Evolutionary conservation across 1,140 invertebrate species (phyloP).

Genomic region (Drosophila sp.): DNA sequence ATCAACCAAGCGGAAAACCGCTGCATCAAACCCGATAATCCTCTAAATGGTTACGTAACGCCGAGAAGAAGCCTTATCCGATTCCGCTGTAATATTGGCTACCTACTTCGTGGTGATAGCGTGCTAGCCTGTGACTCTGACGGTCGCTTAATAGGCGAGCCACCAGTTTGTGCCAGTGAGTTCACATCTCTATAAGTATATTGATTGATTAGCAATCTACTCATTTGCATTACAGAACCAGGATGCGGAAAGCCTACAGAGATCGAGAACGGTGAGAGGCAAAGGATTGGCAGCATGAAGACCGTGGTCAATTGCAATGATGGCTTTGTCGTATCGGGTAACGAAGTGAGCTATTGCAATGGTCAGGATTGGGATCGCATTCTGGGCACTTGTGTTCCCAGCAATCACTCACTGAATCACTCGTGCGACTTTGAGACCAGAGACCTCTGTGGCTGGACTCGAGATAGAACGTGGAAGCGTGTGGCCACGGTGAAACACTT

Average conservation of each 20-base stretch:
- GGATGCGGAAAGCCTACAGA: constrained; percentile 30
- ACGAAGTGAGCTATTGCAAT: constrained; percentile 55
- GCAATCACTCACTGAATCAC: constrained; percentile 45
- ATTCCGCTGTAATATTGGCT: constrained; percentile 30
- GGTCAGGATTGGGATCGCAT: constrained; percentile 66
- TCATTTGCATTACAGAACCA: constrained; percentile 22
- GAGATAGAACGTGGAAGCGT: constrained; percentile 53
- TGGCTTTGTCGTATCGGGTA: constrained; percentile 62
- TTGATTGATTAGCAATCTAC: background rate
- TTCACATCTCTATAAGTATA: background rate
- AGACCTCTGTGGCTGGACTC: constrained; percentile 70
- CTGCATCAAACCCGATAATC: constrained; percentile 13
- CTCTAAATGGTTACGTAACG: constrained; percentile 15
- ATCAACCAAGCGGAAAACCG: background rate
- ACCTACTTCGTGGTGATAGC: constrained; percentile 17
- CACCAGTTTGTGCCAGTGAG: constrained; percentile 66
- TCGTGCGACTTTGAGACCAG: constrained; percentile 74
- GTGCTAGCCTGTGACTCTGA: background rate
- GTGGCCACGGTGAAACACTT: constrained; percentile 43
- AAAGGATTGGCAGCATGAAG: background rate
- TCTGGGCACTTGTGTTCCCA: constrained; percentile 60
- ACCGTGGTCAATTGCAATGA: constrained; percentile 49
- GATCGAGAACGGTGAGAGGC: constrained; percentile 37
- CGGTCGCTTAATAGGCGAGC: constrained; percentile 38
- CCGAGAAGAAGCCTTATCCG: constrained; percentile 11